Percentiles rank a stretch among this genome's conserved stretches.
Evolutionary conservation across 2,113 vertebrate species (phyloP).

Genomic region (Oceanites oceanicus): DNA sequence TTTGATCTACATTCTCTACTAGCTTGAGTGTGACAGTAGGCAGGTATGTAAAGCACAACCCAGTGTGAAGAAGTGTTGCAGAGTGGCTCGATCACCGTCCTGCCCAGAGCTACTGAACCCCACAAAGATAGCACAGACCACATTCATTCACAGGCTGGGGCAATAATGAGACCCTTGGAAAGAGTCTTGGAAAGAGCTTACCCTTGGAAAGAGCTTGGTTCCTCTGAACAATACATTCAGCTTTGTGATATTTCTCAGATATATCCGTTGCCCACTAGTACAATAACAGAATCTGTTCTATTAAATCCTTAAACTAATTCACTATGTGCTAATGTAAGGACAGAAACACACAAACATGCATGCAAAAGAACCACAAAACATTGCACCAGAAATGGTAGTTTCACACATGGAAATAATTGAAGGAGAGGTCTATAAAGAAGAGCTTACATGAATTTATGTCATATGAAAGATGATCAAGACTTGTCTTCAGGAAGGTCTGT

Average conservation of each 20-base stretch:
- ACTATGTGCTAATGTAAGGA: not conserved
- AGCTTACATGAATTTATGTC: not conserved
- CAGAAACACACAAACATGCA: not conserved
- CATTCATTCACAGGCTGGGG: not conserved
- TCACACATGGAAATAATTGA: not conserved
- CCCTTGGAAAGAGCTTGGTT: not conserved
- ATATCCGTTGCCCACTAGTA: not conserved
- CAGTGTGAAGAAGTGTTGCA: not conserved
- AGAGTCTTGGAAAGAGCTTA: too few relatives aligned
- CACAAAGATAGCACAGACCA: not conserved
- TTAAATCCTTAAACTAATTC: not conserved
- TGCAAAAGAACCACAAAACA: not conserved
- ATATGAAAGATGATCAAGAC: not conserved
- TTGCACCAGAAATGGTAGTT: not conserved
- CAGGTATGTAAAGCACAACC: not conserved
- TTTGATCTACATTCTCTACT: not conserved
- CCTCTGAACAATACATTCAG: not conserved
- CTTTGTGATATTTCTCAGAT: not conserved
- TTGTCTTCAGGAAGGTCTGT: not conserved
- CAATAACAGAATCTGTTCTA: not conserved
- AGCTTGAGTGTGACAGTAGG: not conserved
- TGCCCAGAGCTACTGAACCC: not conserved
- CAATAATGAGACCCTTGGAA: not conserved
- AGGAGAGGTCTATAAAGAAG: not conserved
- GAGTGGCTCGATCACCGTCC: fast-evolving